Conservation (phyloP, 2,888 invertebrate species). For the Acleris holmiana region DNA sequence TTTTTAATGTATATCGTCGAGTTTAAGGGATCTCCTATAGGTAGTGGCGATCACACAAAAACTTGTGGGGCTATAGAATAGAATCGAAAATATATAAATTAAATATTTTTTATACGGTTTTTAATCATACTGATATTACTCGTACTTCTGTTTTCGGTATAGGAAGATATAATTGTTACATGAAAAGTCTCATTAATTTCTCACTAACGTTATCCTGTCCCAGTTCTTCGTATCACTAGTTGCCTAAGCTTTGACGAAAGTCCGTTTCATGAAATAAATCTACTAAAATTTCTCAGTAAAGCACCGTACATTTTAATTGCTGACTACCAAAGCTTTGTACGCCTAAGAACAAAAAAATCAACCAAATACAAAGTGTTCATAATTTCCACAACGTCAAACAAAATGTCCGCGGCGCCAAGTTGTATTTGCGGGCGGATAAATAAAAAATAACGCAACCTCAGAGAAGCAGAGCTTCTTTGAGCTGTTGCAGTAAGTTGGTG, state of each 20-base stretch:
- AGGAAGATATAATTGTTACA: too few species aligned
- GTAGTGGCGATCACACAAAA: too few species aligned
- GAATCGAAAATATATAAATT: too few species aligned
- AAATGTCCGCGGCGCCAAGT: constrained; percentile 18
- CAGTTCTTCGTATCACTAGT: neutral
- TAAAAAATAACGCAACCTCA: neutral
- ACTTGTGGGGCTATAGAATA: too few species aligned
- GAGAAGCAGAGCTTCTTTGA: neutral
- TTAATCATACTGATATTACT: too few species aligned
- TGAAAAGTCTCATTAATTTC: too few species aligned
- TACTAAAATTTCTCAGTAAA: neutral
- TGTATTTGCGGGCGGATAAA: constrained; percentile 6
- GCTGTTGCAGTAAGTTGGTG: constrained; percentile 20
- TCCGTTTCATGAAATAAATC: neutral
- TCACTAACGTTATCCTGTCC: too few species aligned
- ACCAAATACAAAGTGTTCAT: constrained; percentile 31
- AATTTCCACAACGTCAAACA: constrained; percentile 36
- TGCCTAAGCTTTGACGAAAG: neutral
- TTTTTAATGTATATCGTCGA: too few species aligned
- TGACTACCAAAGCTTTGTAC: constrained; percentile 25
- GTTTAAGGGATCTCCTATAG: too few species aligned
- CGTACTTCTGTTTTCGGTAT: too few species aligned
- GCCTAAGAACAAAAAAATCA: constrained; percentile 23
- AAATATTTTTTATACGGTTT: too few species aligned
- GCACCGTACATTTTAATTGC: constrained; percentile 14